These are phyloP conservation scores for Phalacrocorax aristotelis DNA, from an alignment of 2,113 vertebrate genomes.

Conservation along the genomic window DNA sequence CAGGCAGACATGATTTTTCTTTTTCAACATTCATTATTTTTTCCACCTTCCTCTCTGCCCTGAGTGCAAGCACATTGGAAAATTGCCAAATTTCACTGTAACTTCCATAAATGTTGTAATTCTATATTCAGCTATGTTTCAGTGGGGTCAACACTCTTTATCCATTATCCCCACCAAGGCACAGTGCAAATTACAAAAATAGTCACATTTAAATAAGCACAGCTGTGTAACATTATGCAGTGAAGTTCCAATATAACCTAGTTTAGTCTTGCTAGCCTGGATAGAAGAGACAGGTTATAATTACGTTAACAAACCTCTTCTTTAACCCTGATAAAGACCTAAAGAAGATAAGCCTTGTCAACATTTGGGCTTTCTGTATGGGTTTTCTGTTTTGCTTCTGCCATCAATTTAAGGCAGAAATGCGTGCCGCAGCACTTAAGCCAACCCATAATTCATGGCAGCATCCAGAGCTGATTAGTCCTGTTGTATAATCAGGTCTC, in stretches of 20 bases:
- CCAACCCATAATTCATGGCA: constrained; percentile 43
- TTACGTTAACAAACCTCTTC: constrained; percentile 19
- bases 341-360: neutral
- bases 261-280: constrained; percentile 16
- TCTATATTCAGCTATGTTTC: neutral
- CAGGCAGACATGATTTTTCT: neutral
- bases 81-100: neutral
- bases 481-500: constrained; percentile 54
- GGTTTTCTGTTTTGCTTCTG: constrained; percentile 34
- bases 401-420: constrained; percentile 22
- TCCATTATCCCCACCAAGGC: neutral
- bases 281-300: constrained; percentile 23
- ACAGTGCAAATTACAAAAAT: neutral
- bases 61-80: neutral
- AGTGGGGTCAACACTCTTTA: neutral
- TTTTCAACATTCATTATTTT: neutral
- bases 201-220: constrained; percentile 9
- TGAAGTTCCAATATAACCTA: constrained; percentile 17
- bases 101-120: neutral
- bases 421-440: constrained; percentile 32
- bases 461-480: constrained; percentile 56
- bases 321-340: neutral
- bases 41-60: neutral
- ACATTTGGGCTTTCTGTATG: constrained; percentile 12
- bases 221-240: neutral